phyloP scores from a whole-genome alignment of 2,113 vertebrate species.

The Aphelocoma coerulescens region DNA sequence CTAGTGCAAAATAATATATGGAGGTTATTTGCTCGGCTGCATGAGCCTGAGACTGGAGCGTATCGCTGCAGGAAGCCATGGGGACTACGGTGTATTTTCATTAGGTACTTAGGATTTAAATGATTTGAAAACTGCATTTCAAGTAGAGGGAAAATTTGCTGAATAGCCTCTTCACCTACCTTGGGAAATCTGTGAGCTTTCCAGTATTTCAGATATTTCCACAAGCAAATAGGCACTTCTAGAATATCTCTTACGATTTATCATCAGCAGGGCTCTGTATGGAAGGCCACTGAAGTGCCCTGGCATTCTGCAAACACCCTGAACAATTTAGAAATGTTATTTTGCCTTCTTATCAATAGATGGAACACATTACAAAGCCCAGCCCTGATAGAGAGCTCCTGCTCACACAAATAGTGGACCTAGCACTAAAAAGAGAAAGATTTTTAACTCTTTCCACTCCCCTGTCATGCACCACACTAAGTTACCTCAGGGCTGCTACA shows the following conservation, averaged over 20 bases:
- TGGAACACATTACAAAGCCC: conserved; percentile 52
- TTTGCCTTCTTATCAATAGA: conserved; percentile 57
- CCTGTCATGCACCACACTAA: background rate
- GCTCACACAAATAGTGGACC: conserved; percentile 8
- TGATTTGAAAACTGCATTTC: conserved; percentile 33
- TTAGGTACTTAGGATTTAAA: conserved; percentile 19
- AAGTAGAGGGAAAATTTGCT: conserved; percentile 18
- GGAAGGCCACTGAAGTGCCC: conserved; percentile 40
- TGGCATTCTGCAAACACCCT: conserved; percentile 60
- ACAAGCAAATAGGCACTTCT: conserved; percentile 50
- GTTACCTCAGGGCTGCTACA: background rate
- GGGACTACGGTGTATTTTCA: background rate
- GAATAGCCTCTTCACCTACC: conserved; percentile 14
- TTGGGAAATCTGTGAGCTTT: conserved; percentile 50
- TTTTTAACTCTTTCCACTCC: conserved; percentile 32
- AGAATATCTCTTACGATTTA: conserved; percentile 38
- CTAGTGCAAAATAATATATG: background rate
- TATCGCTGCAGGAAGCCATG: background rate
- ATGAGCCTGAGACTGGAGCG: background rate
- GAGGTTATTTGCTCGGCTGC: background rate
- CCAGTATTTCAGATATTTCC: conserved; percentile 62
- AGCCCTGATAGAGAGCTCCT: conserved; percentile 51
- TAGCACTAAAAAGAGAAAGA: background rate
- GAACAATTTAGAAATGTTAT: conserved; percentile 56
- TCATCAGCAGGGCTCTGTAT: conserved; percentile 5